phyloP scores from a whole-genome alignment of 2,888 invertebrate species.

The Tipula helvola region DNA sequence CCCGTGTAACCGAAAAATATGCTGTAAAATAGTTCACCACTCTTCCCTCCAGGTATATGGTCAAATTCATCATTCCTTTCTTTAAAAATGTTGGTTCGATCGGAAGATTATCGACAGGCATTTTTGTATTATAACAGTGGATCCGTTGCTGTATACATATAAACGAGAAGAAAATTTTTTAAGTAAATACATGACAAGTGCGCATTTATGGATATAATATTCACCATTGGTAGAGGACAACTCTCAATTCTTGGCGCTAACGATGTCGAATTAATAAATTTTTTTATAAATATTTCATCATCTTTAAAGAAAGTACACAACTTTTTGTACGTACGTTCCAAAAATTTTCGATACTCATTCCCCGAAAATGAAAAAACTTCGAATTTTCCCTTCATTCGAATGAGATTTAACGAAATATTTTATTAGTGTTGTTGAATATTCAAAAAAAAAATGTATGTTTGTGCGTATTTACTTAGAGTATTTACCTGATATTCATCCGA shows the following conservation, averaged over 20 bases:
- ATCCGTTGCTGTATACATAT: neutral
- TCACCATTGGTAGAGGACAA: neutral
- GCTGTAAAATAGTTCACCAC: too few species aligned
- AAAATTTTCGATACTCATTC: neutral
- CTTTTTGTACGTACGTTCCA: neutral
- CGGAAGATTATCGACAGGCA: neutral
- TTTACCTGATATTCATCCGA: neutral
- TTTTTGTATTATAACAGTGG: neutral
- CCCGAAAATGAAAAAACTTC: neutral
- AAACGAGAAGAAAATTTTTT: neutral
- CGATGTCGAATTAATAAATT: neutral
- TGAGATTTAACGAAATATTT: neutral
- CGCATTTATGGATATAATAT: neutral
- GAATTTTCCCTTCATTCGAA: neutral
- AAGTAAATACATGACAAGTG: neutral
- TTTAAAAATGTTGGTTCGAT: neutral
- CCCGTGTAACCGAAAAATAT: too few species aligned
- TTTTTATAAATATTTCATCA: neutral
- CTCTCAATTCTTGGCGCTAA: neutral
- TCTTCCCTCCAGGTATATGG: too few species aligned
- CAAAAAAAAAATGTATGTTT: neutral
- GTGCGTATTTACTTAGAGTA: too few species aligned
- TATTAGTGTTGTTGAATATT: neutral
- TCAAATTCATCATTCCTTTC: neutral
- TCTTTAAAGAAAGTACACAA: neutral